A percentile compares a stretch with the other conserved stretches of the same genome.
phyloP scores from a whole-genome alignment of 2,113 vertebrate species.

The Callithrix jacchus region DNA sequence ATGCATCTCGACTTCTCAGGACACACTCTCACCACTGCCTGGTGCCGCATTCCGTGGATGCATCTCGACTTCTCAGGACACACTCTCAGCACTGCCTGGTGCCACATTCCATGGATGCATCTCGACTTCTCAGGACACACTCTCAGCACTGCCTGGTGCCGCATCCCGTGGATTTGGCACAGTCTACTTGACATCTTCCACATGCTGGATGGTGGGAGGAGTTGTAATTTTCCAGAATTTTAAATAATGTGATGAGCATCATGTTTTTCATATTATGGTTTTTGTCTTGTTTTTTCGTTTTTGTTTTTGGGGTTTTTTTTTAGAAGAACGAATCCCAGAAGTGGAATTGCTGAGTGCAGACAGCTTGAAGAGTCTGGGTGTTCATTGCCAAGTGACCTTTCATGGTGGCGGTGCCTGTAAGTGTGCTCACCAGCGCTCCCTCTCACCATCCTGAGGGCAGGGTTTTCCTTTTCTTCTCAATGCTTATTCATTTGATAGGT shows the following conservation, averaged over 20 bases:
- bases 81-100: no score
- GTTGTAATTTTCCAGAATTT: background rate
- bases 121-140: no score
- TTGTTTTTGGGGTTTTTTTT: background rate
- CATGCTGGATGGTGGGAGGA: no score
- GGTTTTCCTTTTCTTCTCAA: background rate
- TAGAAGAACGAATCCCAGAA: background rate
- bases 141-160: rapidly evolving
- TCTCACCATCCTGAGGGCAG: no score
- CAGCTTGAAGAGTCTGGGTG: background rate
- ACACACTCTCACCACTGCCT: no score
- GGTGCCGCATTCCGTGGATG: no score
- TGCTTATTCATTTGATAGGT: background rate
- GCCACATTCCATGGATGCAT: no score
- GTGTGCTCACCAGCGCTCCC: rapidly evolving
- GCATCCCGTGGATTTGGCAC: rapidly evolving
- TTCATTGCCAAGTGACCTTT: background rate
- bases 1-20: no score
- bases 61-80: no score
- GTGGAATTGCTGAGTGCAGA: background rate
- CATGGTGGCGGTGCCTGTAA: rapidly evolving
- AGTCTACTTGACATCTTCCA: background rate
- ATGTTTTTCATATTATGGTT: background rate
- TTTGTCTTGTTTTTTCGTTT: background rate
- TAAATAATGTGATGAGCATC: background rate